Evolutionary conservation across 2,797 vertebrate species (phyloP), one percentile per base, ranked within the genome.

Genomic region (Menidia menidia): DNA sequence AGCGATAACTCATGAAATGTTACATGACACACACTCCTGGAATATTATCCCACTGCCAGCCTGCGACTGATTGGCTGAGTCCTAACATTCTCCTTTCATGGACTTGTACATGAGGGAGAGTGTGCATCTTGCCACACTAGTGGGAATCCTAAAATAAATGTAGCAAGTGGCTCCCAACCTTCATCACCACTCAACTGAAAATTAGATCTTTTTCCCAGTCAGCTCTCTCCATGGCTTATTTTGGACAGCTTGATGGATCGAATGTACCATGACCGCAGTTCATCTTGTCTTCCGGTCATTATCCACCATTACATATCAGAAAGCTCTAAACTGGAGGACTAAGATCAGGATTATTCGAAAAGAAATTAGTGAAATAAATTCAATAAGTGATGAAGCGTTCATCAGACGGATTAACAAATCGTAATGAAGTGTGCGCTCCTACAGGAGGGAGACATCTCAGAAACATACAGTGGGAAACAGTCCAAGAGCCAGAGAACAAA

Each of bases 61-160:
- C 89, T 91, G 71, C 10, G 73, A 88, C 78, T 82, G 60, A 87
- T 90, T 90, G 88, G 89, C 92, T 90, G 84, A 80, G 86, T 91
- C 89, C 82, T 84, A 87, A 84, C 91, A 88, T 90, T 94, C 89
- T 94, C 94, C 94, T 95, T 95, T 94, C 92, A 94, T 93, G 93
- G 94, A 79, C 89, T 88, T 92, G 90, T 87, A 87, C 85, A 82
- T 89, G 85, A 88, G 88, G 71, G 86, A 87, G 87, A 82, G 89
- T 88, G 85, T 90, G 87, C 91, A 92, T 88, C 90, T 90, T 90
- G 87, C 88, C 92, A 93, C 92, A 85, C 90, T 90, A 78, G 83
- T 92, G 92, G 90, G 92, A 94, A 94, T 94, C 94, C 92, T 92
- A 94, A 95, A 94, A 95, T 94, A 95, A 93, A 95, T 93, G 91